Evolutionary conservation across 2,113 vertebrate genomes (phyloP).

Genomic region (Microcebus ravelobensis): DNA sequence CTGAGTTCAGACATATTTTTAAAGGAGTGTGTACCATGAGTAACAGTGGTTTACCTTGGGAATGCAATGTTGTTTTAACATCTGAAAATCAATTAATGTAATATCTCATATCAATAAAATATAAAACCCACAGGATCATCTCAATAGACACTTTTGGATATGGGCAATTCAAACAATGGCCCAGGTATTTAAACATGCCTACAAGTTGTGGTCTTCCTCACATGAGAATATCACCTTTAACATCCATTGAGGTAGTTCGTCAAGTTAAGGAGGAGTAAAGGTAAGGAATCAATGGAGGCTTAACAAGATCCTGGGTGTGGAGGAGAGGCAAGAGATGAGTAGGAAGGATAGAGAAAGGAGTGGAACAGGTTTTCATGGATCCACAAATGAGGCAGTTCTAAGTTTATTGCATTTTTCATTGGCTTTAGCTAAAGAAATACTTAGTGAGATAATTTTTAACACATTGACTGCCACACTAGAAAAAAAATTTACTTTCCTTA

Average conservation of each 20-base stretch:
- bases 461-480: too few species aligned
- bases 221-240: not conserved
- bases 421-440: slow-evolving; percentile 8
- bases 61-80: not conserved
- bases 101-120: not conserved
- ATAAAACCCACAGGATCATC: not conserved
- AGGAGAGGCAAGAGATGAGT: not conserved
- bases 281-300: not conserved
- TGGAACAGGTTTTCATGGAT: not conserved
- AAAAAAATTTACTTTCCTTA: too few species aligned
- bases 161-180: not conserved
- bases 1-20: not conserved
- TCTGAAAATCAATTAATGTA: not conserved
- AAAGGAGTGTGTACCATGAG: not conserved
- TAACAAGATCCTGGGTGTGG: not conserved
- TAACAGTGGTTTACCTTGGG: not conserved
- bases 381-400: not conserved
- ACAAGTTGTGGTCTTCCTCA: not conserved
- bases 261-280: not conserved
- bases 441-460: not conserved
- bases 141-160: not conserved
- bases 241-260: not conserved
- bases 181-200: not conserved
- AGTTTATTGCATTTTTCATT: slow-evolving; percentile 3
- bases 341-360: not conserved